Base-by-base conservation (phyloP, 2,888 invertebrate species). In the Amblyjoppa proteus region DNA sequence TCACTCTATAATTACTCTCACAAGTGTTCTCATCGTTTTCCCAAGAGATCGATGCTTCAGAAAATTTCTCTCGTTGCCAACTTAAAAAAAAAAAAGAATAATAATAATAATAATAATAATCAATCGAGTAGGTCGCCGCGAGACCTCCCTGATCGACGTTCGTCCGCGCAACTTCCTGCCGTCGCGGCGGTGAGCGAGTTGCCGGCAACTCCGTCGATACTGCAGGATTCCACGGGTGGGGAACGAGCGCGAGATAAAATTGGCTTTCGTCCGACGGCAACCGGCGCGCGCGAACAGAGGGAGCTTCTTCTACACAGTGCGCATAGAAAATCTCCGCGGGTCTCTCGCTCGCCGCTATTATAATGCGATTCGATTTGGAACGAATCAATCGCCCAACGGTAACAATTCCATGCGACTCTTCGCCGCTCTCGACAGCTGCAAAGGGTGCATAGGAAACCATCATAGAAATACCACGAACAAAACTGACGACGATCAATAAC, bases 401-500 rank as follows among this genome's bases (percentile, higher is more conserved):
- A 28, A 49, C 34, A 53, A 66, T 68, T 73, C 58, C 38, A 41
- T 56, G 31, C 53, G 28, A 58, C 41, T 9, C 34, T 38, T 38
- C 51, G 34, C 31, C 6, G 16, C 77, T 16, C n/a, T 61, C 76
- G 76, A 77, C 76, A 73, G 58, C 73, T 51, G 81, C 45, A 56
- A 75, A 81, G 68, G 64, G 61, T 51, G 69, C 70, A 75, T 70
- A 66, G 70, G 31, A 45, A 71, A 79, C 70, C 56, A 66, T 79
- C 58, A 66, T 51, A 74, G 41, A 49, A 49, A 82, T 82, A 85
- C 79, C 69, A 58, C 53, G 56, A 85, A 85, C 69, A 81, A 85
- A 85, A 76, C 61, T 28, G 51, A 38, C 66, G 25, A 70, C 78
- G 85, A 85, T 85, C 85, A 85, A 85, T 85, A 85, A 85, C 78